phyloP scores from a whole-genome alignment of 2,113 vertebrate species.

The Rousettus leschenaultii region DNA sequence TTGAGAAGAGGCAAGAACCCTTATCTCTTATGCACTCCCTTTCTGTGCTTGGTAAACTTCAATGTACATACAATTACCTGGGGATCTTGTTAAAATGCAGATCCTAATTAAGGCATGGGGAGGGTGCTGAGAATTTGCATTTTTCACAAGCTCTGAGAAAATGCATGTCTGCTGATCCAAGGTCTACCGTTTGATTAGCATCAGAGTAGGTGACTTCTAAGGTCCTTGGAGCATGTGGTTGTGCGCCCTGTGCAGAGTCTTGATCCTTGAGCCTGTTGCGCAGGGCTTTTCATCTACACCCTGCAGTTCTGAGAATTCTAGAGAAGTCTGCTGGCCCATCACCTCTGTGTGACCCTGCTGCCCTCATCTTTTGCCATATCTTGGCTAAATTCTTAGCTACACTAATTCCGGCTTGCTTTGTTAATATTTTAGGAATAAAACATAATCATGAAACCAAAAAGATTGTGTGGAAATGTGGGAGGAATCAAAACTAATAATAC shows the following conservation, averaged over 20 bases:
- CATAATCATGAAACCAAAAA: background rate
- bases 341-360: background rate
- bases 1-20: background rate
- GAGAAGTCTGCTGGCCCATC: background rate
- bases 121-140: background rate
- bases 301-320: background rate
- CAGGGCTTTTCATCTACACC: background rate
- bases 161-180: background rate
- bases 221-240: background rate
- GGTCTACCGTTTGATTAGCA: background rate
- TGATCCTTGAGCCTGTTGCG: background rate
- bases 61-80: background rate
- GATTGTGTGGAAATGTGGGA: background rate
- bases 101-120: background rate
- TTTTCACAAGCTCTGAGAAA: background rate
- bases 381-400: background rate
- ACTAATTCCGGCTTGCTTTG: background rate
- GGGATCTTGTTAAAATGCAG: background rate
- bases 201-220: background rate
- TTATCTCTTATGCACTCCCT: background rate
- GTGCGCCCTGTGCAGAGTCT: background rate
- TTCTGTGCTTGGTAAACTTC: background rate
- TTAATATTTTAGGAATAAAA: background rate
- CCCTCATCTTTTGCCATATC: background rate
- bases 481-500: background rate